phyloP scores from a whole-genome alignment of 2,888 invertebrate species.

The Acrobasis consociella region DNA sequence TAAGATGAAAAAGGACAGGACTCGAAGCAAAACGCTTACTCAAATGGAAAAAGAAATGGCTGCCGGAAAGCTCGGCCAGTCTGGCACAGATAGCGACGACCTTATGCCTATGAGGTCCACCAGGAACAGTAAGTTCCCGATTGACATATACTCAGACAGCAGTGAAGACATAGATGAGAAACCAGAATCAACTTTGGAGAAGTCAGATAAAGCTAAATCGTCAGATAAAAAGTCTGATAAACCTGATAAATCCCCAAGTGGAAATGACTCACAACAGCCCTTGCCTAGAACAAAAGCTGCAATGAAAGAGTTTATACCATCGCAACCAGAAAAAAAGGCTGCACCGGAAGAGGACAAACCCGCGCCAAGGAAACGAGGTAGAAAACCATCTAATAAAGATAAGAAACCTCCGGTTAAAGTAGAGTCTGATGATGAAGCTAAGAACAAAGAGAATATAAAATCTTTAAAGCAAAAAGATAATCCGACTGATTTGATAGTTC shows the following conservation, averaged over 20 bases:
- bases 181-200: constrained; percentile 76
- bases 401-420: constrained; percentile 56
- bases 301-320: constrained; percentile 90
- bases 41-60: constrained; percentile 89
- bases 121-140: constrained; percentile 82
- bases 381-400: constrained; percentile 75
- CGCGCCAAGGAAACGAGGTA: constrained; percentile 68
- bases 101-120: constrained; percentile 85
- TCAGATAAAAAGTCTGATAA: constrained; percentile 51
- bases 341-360: constrained; percentile 57
- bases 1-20: constrained; percentile 68
- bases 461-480: constrained; percentile 78
- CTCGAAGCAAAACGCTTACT: constrained; percentile 84
- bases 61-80: constrained; percentile 78
- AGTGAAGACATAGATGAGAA: constrained; percentile 81
- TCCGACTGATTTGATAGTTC: constrained; percentile 93
- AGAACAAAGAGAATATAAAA: constrained; percentile 77
- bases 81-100: constrained; percentile 91
- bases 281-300: constrained; percentile 91
- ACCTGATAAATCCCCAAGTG: constrained; percentile 83
- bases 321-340: constrained; percentile 64
- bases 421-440: constrained; percentile 72
- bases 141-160: constrained; percentile 93
- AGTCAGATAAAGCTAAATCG: constrained; percentile 65
- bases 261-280: constrained; percentile 86